Conservation (phyloP, 2,113 vertebrate genomes). For the Siphamia tubifer region DNA sequence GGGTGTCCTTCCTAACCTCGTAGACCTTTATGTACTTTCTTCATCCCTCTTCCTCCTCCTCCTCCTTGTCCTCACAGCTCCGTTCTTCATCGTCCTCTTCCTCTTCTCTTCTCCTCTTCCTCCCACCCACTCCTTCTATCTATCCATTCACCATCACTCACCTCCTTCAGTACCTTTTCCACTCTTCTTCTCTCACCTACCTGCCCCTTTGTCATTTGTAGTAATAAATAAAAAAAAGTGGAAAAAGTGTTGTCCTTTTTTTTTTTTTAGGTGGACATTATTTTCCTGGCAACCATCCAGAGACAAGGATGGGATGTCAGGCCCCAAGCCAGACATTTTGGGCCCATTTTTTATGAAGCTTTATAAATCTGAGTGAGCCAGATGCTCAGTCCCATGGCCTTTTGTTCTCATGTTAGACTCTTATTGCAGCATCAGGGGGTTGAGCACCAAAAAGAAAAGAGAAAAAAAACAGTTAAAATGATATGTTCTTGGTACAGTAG, state of each 20-base stretch:
- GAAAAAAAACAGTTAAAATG: constrained; percentile 40
- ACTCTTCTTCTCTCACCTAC: constrained; percentile 40
- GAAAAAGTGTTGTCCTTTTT: constrained; percentile 24
- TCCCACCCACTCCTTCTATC: background rate
- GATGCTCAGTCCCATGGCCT: constrained; percentile 48
- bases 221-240: constrained; percentile 30
- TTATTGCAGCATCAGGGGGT: constrained; percentile 23
- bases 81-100: background rate
- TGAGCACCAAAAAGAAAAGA: too few relatives aligned
- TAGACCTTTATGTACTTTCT: constrained; percentile 14
- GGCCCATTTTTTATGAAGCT: constrained; percentile 74
- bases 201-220: constrained; percentile 51
- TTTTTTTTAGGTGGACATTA: constrained; percentile 22
- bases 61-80: background rate
- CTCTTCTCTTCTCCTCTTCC: background rate
- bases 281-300: constrained; percentile 66
- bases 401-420: constrained; percentile 52
- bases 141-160: constrained; percentile 16
- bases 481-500: constrained; percentile 29
- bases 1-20: constrained; percentile 30
- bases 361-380: constrained; percentile 68
- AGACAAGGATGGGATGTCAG: constrained; percentile 51
- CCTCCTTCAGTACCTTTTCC: background rate
- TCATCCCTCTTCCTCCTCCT: constrained; percentile 13
- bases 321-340: constrained; percentile 61